Percentiles rank a stretch among this genome's conserved stretches.
These are phyloP conservation scores for Paramuricea clavata DNA, from an alignment of 92 coral and sea anemone genomes.

Conservation along the genomic window DNA sequence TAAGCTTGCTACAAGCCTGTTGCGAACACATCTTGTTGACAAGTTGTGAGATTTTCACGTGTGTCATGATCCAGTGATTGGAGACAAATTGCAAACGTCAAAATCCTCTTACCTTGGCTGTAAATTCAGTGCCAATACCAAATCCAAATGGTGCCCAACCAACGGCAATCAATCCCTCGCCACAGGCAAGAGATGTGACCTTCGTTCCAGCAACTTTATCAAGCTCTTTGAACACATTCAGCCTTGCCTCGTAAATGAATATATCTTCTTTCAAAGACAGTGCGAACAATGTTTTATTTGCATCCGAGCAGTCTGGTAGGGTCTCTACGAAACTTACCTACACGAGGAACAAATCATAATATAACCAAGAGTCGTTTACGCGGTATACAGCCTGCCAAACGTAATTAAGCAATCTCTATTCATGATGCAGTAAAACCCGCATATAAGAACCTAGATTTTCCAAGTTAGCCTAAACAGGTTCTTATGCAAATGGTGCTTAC, in stretches of 20 bases:
- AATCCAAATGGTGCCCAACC: conserved; percentile 93
- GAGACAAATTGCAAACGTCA: too few species aligned
- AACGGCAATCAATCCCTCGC: conserved; percentile 73
- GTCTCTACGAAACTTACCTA: conserved; percentile 23
- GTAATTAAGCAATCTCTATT: too few species aligned
- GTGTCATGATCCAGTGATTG: too few species aligned
- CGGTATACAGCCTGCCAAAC: background rate
- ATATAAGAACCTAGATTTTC: too few species aligned
- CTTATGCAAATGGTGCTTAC: too few species aligned
- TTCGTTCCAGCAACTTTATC: conserved; percentile 93
- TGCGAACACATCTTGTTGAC: too few species aligned
- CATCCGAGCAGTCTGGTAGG: conserved; percentile 62
- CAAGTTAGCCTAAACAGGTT: too few species aligned
- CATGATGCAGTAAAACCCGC: too few species aligned
- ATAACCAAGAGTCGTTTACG: background rate
- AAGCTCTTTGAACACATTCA: conserved; percentile 45
- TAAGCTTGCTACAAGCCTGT: too few species aligned
- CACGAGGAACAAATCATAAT: too few species aligned
- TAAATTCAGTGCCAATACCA: conserved; percentile 64
- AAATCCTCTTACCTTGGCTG: conserved; percentile 33
- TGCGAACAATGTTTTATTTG: conserved; percentile 42
- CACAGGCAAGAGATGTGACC: conserved; percentile 82
- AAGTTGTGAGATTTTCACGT: too few species aligned
- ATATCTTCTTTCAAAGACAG: conserved; percentile 79
- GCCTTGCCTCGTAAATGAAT: conserved; percentile 67